A percentile compares a stretch with the other conserved stretches of the same genome.
Evolutionary conservation across 1,140 invertebrate genomes (phyloP).

Genomic region (Aplysia californica): DNA sequence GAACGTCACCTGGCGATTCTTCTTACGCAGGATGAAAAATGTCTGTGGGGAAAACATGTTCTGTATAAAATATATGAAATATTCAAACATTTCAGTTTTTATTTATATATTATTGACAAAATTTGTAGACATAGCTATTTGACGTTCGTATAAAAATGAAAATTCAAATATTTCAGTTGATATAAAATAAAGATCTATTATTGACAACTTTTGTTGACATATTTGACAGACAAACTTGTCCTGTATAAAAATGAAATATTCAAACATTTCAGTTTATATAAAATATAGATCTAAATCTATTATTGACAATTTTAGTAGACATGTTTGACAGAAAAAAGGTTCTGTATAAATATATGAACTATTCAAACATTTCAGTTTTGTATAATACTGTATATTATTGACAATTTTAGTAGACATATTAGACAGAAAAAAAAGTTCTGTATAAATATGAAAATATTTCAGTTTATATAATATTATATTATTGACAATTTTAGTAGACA

Average conservation of each 20-base stretch:
- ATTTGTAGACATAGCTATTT: too few species aligned
- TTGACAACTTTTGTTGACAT: neutral
- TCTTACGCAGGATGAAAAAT: conserved; percentile 88
- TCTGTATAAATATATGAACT: neutral
- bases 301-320: too few species aligned
- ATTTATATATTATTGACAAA: neutral
- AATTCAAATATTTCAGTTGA: neutral
- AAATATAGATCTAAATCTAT: too few species aligned
- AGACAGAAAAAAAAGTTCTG: neutral
- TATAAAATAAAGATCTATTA: neutral
- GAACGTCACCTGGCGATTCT: conserved; percentile 83
- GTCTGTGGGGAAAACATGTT: conserved; percentile 64
- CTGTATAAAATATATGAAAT: neutral
- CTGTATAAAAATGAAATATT: too few species aligned
- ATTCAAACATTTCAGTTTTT: neutral
- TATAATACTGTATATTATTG: neutral
- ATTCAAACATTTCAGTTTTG: neutral
- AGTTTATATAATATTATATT: neutral
- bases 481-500: neutral
- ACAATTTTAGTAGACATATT: neutral
- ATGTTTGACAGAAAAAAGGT: neutral
- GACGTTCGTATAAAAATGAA: too few species aligned
- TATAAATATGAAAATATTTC: neutral
- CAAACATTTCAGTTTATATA: too few species aligned
- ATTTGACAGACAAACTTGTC: too few species aligned